Conservation (phyloP, 1,140 invertebrate species). For the Drosophila triauraria region DNA sequence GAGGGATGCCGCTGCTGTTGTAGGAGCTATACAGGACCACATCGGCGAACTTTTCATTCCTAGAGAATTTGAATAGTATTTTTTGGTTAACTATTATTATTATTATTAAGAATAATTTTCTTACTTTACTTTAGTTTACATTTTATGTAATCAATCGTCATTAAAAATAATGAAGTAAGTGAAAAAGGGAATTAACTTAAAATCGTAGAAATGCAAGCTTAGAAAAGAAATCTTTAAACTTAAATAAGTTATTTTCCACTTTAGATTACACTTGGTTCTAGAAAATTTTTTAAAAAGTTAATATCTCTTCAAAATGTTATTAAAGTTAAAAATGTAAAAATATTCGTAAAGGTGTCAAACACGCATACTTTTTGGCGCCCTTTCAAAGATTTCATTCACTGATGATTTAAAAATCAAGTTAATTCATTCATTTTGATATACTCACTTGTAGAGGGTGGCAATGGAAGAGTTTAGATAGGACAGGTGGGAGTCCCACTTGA, state of each 20-base stretch:
- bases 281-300: too few relatives aligned
- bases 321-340: too few relatives aligned
- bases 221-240: too few relatives aligned
- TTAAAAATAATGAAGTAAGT: neutral
- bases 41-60: slow-evolving; percentile 91
- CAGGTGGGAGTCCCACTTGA: slow-evolving; percentile 94
- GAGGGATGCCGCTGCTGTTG: slow-evolving; percentile 65
- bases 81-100: too few relatives aligned
- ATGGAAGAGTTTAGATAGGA: slow-evolving; percentile 92
- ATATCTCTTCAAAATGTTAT: too few relatives aligned
- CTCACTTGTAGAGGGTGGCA: slow-evolving; percentile 89
- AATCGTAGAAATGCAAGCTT: too few relatives aligned
- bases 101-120: neutral
- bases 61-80: slow-evolving; percentile 10
- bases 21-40: slow-evolving; percentile 90
- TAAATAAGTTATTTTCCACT: neutral
- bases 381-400: neutral
- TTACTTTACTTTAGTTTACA: neutral
- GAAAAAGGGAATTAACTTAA: neutral
- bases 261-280: too few relatives aligned
- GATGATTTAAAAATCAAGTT: too few relatives aligned
- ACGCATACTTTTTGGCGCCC: neutral
- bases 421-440: neutral
- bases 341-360: too few relatives aligned
- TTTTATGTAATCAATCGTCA: neutral